phyloP scores from a whole-genome alignment of 2,113 vertebrate species.

The Bombycilla garrulus region DNA sequence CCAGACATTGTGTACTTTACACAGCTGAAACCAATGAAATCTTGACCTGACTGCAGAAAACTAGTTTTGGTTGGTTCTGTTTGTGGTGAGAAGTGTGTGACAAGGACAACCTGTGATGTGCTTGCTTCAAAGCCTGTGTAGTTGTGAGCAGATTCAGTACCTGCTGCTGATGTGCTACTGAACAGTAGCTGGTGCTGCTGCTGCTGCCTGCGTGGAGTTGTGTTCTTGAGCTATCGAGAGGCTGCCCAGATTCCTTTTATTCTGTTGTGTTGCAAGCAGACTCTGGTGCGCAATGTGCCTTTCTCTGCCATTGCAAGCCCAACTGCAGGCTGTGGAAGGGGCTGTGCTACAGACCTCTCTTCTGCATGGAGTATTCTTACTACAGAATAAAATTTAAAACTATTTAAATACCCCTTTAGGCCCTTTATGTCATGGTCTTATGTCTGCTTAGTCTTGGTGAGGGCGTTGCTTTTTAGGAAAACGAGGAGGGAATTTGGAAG shows the following conservation, averaged over 20 bases:
- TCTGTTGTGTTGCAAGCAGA: background rate
- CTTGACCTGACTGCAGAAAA: background rate
- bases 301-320: background rate
- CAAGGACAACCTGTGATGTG: background rate
- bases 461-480: background rate
- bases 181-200: background rate
- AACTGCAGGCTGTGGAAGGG: background rate
- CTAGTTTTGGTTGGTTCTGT: background rate
- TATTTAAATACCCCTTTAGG: background rate
- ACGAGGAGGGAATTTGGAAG: background rate
- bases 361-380: background rate
- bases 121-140: background rate
- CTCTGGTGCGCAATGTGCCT: background rate
- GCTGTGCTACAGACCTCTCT: background rate
- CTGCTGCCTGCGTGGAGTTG: background rate
- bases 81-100: background rate
- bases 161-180: background rate
- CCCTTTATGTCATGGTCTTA: background rate
- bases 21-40: background rate
- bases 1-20: background rate
- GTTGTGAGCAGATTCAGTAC: background rate
- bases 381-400: background rate
- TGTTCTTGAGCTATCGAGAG: background rate
- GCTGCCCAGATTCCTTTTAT: background rate
- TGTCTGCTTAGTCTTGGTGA: background rate